A percentile compares a stretch with the other conserved stretches of the same genome.
Conservation (phyloP, 2,113 vertebrate genomes). For the Nothoprocta pentlandii region DNA sequence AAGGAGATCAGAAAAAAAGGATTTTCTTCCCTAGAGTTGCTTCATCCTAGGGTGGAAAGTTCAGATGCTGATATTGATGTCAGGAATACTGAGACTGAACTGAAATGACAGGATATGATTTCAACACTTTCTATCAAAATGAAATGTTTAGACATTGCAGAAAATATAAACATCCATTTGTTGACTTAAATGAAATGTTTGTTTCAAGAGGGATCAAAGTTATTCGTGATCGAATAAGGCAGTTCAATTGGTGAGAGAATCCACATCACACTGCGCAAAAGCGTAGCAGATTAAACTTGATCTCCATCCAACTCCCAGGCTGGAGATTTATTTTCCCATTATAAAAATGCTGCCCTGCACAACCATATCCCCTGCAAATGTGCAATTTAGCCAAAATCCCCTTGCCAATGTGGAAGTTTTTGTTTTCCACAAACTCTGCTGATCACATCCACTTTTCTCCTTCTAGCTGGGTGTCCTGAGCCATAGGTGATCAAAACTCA, state of each 20-base stretch:
- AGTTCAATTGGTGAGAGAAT: neutral
- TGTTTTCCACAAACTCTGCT: neutral
- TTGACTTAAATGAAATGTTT: constrained; percentile 25
- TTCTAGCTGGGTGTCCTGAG: neutral
- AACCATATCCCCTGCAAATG: neutral
- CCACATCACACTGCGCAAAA: neutral
- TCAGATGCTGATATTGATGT: neutral
- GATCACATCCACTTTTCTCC: neutral
- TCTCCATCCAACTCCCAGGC: neutral
- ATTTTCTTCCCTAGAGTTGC: neutral
- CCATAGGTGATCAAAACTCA: neutral
- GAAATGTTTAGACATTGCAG: constrained; percentile 32
- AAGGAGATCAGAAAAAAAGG: neutral
- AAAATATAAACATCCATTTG: constrained; percentile 35
- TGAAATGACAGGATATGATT: constrained; percentile 29
- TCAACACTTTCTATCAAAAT: constrained; percentile 26
- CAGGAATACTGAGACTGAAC: constrained; percentile 17
- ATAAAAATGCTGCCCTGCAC: neutral
- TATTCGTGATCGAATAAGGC: neutral
- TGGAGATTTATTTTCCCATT: neutral
- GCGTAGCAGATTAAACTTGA: neutral
- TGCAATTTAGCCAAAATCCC: neutral
- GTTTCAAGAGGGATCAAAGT: neutral
- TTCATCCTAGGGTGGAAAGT: constrained; percentile 31
- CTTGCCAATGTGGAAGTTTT: neutral